phyloP scores from a whole-genome alignment of 1,140 invertebrate genomes.

The Dinothrombium tinctorium region DNA sequence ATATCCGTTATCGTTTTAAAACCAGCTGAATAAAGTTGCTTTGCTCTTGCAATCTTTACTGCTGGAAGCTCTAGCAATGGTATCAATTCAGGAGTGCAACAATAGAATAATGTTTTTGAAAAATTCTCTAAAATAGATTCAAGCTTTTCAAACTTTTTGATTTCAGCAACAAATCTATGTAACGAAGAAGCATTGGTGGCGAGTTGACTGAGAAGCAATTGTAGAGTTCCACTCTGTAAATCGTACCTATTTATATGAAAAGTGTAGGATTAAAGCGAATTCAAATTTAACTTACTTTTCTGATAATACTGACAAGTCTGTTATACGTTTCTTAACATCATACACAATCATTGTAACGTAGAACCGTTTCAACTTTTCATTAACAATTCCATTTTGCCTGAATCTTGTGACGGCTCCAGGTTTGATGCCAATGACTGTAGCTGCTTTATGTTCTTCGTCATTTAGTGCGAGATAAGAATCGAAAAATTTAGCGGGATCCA shows the following conservation, averaged over 20 bases:
- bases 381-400: neutral
- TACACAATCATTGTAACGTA: conserved; percentile 60
- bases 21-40: conserved; percentile 53
- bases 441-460: conserved; percentile 19
- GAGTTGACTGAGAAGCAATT: conserved; percentile 40
- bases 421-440: conserved; percentile 20
- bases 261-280: neutral
- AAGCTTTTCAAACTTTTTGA: conserved; percentile 61
- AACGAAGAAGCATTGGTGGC: conserved; percentile 45
- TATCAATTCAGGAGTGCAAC: conserved; percentile 43
- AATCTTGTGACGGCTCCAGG: neutral
- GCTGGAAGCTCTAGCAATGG: conserved; percentile 55
- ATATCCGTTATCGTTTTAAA: conserved; percentile 47
- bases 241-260: conserved; percentile 24
- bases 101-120: conserved; percentile 37
- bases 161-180: conserved; percentile 35
- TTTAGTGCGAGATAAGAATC: conserved; percentile 27
- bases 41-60: conserved; percentile 55
- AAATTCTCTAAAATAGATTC: conserved; percentile 41
- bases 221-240: conserved; percentile 29
- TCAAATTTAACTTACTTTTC: conserved; percentile 24
- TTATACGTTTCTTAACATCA: conserved; percentile 49
- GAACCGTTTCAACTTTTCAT: conserved; percentile 35
- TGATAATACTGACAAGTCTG: conserved; percentile 41
- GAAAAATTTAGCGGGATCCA: conserved; percentile 33